These are phyloP conservation scores for Drymonia ruficornis DNA, from an alignment of 2,888 invertebrate species.

Conservation along the genomic window DNA sequence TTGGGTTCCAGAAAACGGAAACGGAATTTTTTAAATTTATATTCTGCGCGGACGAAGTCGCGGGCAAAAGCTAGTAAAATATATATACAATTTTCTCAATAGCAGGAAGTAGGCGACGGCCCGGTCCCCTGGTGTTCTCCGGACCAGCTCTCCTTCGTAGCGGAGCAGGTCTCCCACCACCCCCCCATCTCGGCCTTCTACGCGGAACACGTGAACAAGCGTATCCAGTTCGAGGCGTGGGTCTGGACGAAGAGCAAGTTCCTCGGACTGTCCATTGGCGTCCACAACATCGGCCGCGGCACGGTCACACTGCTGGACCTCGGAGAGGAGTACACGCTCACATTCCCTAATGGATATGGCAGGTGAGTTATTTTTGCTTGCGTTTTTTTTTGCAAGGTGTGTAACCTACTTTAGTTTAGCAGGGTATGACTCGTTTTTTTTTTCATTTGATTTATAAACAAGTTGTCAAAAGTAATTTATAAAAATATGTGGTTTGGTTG, in stretches of 20 bases:
- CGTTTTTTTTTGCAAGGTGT: not conserved
- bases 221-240: constrained; percentile 97
- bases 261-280: constrained; percentile 98
- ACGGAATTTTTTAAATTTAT: too few species aligned
- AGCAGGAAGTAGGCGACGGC: constrained; percentile 88
- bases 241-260: constrained; percentile 99
- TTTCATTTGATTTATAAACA: too few species aligned
- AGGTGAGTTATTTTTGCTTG: constrained; percentile 77
- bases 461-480: too few species aligned
- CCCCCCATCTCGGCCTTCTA: constrained; percentile 99
- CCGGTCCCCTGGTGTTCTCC: constrained; percentile 96
- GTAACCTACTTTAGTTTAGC: too few species aligned
- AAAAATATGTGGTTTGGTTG: too few species aligned
- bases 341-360: constrained; percentile 99
- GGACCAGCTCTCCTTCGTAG: constrained; percentile 96
- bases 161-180: constrained; percentile 99
- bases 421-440: too few species aligned
- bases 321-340: constrained; percentile 97
- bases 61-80: too few species aligned
- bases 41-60: too few species aligned
- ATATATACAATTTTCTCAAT: constrained; percentile 13
- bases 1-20: too few species aligned
- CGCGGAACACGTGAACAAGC: constrained; percentile 96
- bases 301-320: constrained; percentile 94
- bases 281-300: constrained; percentile 98